phyloP scores from a whole-genome alignment of 2,797 vertebrate species.

The Ptychobarbus kaznakovi region DNA sequence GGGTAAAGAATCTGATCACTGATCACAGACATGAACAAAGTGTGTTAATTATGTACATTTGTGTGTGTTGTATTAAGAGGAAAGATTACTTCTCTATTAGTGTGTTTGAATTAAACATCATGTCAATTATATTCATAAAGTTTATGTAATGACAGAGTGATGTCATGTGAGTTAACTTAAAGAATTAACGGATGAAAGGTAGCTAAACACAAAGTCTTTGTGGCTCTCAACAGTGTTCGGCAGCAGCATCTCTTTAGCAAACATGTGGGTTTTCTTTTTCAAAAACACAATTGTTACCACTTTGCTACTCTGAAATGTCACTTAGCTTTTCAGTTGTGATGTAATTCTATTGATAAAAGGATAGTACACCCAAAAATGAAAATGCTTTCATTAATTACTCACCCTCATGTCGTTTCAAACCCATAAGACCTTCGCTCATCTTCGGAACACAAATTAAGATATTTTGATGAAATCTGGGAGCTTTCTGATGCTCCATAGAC shows the following conservation, averaged over 20 bases:
- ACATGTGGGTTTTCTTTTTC: neutral
- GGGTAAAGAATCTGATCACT: constrained; percentile 74
- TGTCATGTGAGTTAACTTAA: neutral
- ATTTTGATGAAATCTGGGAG: neutral
- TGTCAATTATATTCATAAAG: neutral
- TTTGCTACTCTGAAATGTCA: neutral
- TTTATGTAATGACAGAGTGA: neutral
- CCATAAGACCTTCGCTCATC: neutral
- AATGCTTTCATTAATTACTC: too few species aligned
- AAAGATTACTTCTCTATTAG: neutral
- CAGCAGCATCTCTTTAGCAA: neutral
- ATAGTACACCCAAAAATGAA: too few species aligned
- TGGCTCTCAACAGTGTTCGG: neutral
- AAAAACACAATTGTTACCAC: neutral
- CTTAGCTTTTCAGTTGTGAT: too few species aligned
- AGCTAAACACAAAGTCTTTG: neutral
- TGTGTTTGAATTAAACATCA: neutral
- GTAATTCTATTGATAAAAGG: too few species aligned
- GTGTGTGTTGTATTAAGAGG: neutral
- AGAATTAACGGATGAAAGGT: neutral
- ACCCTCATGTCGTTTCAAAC: neutral
- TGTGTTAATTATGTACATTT: neutral
- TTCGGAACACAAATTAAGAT: neutral
- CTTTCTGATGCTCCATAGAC: neutral
- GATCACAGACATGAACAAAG: neutral